A percentile compares a stretch with the other conserved stretches of the same genome.
These are phyloP conservation scores for Condylura cristata DNA, from an alignment of 2,113 vertebrate genomes.

Conservation along the genomic window DNA sequence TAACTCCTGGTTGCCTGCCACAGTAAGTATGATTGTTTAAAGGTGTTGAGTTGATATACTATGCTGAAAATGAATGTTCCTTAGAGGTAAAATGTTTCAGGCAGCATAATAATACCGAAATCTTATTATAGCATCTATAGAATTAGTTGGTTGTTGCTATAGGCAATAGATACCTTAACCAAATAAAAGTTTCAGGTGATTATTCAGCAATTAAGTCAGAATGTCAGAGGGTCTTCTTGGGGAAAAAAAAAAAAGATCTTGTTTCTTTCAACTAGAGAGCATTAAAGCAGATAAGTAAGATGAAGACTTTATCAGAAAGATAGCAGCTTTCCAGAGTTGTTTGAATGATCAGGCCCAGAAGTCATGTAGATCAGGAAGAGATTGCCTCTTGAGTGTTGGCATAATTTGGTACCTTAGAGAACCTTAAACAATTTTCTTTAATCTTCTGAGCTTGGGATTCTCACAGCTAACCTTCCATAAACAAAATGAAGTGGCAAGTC, in stretches of 20 bases:
- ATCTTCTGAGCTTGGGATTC: background rate
- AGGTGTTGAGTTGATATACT: background rate
- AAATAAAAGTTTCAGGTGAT: background rate
- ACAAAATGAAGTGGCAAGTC: background rate
- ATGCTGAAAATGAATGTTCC: background rate
- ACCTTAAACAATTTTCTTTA: background rate
- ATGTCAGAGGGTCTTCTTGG: background rate
- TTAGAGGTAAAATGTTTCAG: background rate
- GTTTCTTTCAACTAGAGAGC: background rate
- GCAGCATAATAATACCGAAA: background rate
- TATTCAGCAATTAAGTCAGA: constrained; percentile 10
- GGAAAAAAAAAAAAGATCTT: background rate
- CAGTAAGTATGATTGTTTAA: background rate
- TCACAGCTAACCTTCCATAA: background rate
- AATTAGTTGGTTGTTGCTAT: constrained; percentile 17
- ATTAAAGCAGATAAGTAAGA: background rate
- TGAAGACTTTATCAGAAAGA: background rate
- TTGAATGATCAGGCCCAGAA: background rate
- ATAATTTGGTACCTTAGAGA: background rate
- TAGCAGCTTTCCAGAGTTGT: background rate
- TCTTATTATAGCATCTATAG: background rate
- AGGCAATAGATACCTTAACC: background rate
- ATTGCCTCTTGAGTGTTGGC: background rate
- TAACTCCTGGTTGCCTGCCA: background rate
- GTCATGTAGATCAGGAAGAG: background rate